Evolutionary conservation across 2,113 vertebrate species (phyloP), one percentile per base, ranked within the genome.

Genomic region (Otolemur garnettii): DNA sequence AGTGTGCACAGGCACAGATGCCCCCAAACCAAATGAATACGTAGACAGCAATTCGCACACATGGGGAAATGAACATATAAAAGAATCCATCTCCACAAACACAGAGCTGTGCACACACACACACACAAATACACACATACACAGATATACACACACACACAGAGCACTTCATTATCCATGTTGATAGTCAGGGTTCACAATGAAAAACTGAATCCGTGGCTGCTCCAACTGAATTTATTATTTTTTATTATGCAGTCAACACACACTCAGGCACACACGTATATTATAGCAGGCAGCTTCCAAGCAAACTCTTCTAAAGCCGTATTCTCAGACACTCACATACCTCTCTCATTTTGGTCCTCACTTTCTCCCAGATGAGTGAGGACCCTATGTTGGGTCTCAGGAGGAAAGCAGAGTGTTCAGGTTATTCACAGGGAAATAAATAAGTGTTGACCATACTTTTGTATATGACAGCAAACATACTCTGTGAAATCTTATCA

Each of bases 381-480:
- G n/a, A 93, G 42, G 57, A 45, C 17, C 57, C 2, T 15, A 60
- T 72, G 59, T 15, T 30, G 2, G 69, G 78, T 75, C 59, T 90
- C 62, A 74, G 45, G 33, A 69, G 26, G 53, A 35, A 87, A 91
- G 85, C 28, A 53, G 77, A 38, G 38, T 57, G 53, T 30, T 1
- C 22, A 60, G 64, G 17, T 30, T 28, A 30, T 18, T 45, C 21
- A 11, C 42, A 24, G 0, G n/a, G 83, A 42, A 50, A 38, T 2
- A 24, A n/a, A 13, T 3, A 69, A 38, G n/a, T 9, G 24, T 9
- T 22, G 42, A 28, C 0, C 0, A n/a, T 18, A 0, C 13, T 35
- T 72, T 2, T 35, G 21, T 5, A 30, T 17, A 15, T 4, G 0
- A 0, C n/a, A 30, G n/a, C 10, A 33, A 3, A 55, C 42, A 45